Base-by-base conservation (phyloP, 92 coral and sea anemone genomes). In the Porites cylindrica region DNA sequence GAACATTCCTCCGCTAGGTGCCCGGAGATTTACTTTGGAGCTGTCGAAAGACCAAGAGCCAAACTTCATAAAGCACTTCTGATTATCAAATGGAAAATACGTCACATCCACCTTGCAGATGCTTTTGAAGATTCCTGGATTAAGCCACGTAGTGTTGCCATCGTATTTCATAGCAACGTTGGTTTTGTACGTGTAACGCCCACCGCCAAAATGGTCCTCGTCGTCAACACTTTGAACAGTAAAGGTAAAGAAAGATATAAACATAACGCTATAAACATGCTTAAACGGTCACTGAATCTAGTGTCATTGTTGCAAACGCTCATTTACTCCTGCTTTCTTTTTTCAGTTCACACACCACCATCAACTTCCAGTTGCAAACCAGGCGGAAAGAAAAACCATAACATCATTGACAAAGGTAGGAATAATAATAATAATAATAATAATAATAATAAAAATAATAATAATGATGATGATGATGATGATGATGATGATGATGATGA, bases 1-100 rank as follows among this genome's bases (percentile, higher is more conserved):
- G 9, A 87, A 65, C 67, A 85, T 68, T 58, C 83, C 60, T 29
- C 86, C 56, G 4, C 78, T 43, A 66, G 69, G 82, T 4, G 92
- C 91, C 51, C 80, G 86, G 12, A 96, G 72, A 75, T 93, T 91
- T 59, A 96, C 81, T 10, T 85, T 85, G 26, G 81, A 73, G 6
- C 85, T 69, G 75, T 89, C 94, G 59, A 91, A 92, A 0, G 99
- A 89, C 99, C 99, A 96, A 0, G 99, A 96, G 23, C 99, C 98
- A 63, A 95, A 96, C 90, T 90, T 96, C 8, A 96, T 88, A 38
- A 72, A 72, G 76, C 99, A 96, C 8, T 80, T 86, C 72, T 96
- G 99, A 52, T 93, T 94, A 86, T 96, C 99, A 63, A 96, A 93
- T 50, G 99, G 99, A 72, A 96, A 96, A 77, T 87, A 95, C 2